Conservation (phyloP, 2,113 vertebrate genomes). For the Manacus vitellinus region DNA sequence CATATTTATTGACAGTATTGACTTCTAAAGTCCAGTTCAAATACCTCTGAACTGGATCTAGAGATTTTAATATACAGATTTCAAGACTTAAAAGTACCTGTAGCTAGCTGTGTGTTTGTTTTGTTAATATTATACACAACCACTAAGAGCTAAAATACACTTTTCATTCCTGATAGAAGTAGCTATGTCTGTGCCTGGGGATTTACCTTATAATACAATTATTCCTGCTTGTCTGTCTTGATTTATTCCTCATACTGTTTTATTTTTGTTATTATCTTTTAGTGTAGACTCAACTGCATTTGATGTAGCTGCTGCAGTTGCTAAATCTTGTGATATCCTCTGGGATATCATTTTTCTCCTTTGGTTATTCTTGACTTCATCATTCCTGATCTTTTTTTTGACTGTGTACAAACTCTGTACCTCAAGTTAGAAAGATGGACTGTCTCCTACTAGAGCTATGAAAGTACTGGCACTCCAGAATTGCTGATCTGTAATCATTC, state of each 20-base stretch:
- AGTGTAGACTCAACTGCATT: background rate
- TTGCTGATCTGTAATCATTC: background rate
- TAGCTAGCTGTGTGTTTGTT: background rate
- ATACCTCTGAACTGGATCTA: background rate
- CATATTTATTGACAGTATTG: background rate
- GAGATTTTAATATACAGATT: background rate
- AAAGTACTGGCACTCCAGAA: background rate
- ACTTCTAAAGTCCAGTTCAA: background rate
- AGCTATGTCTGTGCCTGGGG: background rate
- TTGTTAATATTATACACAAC: background rate
- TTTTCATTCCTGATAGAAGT: background rate
- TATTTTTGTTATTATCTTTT: conserved; percentile 8
- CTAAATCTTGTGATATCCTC: background rate
- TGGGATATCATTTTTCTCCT: background rate
- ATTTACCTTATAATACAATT: background rate
- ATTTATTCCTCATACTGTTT: background rate
- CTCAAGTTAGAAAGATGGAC: background rate
- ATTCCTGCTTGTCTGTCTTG: background rate
- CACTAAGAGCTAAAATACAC: background rate
- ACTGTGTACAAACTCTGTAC: background rate
- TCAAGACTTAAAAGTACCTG: background rate
- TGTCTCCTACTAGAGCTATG: background rate
- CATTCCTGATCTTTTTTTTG: background rate
- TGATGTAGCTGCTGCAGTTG: background rate
- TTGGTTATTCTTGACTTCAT: background rate